phyloP scores from a whole-genome alignment of 2,113 vertebrate genomes.

The Ageneiosus marmoratus region DNA sequence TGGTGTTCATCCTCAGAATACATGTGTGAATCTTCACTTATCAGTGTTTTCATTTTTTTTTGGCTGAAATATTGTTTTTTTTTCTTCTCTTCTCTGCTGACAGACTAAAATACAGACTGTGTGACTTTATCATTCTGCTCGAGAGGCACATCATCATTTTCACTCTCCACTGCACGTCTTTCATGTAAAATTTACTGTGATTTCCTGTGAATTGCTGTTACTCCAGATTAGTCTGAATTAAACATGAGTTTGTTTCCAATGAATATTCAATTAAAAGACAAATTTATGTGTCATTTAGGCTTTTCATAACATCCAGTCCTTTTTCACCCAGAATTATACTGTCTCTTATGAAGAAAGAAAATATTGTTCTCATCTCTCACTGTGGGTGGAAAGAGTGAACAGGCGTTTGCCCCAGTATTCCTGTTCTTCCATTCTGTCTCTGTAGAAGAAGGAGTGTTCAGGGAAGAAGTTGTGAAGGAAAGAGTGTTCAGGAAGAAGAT shows the following conservation, averaged over 20 bases:
- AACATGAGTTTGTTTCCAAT: conserved; percentile 16
- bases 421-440: too few species aligned
- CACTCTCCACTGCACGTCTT: background rate
- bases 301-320: background rate
- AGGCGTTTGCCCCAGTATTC: too few species aligned
- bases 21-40: background rate
- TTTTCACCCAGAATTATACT: background rate
- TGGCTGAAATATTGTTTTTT: background rate
- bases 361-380: background rate
- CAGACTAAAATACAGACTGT: background rate
- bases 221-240: background rate
- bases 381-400: background rate
- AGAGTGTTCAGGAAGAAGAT: too few species aligned
- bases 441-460: too few species aligned
- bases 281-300: background rate
- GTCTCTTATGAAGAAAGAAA: background rate
- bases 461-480: too few species aligned
- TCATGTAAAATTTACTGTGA: background rate
- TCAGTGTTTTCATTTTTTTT: background rate
- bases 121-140: background rate
- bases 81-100: background rate
- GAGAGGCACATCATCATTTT: background rate
- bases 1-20: background rate
- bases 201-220: background rate
- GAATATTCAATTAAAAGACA: background rate